Evolutionary conservation across 30 jellyfish, hydroid and myxozoan genomes (phyloP).

Genomic region (Hydractinia symbiolongicarpus): DNA sequence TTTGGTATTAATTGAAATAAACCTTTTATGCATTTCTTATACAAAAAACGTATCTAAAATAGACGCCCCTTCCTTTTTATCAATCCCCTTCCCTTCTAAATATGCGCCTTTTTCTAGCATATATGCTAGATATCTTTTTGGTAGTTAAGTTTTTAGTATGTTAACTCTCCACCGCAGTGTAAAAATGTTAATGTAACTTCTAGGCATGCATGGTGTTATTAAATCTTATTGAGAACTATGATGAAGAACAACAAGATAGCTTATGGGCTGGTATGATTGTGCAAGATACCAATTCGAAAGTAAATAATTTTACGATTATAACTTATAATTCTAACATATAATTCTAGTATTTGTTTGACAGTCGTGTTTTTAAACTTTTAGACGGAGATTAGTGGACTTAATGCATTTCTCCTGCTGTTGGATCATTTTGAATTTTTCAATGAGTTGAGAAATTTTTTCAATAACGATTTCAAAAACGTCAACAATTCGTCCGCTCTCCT

Average conservation of each 20-base stretch:
- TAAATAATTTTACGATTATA: not conserved
- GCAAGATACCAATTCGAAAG: constrained; percentile 83
- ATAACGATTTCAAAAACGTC: constrained; percentile 3
- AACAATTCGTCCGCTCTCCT: not conserved
- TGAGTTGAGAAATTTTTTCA: constrained; percentile 26
- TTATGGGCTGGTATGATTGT: constrained; percentile 90
- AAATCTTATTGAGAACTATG: constrained; percentile 25
- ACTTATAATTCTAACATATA: not conserved
- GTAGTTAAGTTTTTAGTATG: too few species aligned
- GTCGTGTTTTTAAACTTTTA: not conserved
- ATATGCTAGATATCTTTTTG: too few species aligned
- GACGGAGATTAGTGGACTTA: constrained; percentile 68
- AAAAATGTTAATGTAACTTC: not conserved
- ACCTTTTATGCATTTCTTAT: too few species aligned
- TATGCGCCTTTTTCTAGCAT: too few species aligned
- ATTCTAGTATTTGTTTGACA: not conserved
- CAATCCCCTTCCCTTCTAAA: too few species aligned
- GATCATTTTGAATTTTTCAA: constrained; percentile 79
- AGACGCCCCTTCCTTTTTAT: too few species aligned
- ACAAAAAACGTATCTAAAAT: too few species aligned
- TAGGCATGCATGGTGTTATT: constrained; percentile 73
- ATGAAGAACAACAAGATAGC: not conserved
- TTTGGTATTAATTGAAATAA: too few species aligned
- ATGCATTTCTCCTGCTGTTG: constrained; percentile 75
- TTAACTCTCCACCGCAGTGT: too few species aligned